Evolutionary conservation across 2,113 vertebrate genomes (phyloP), one percentile per base, ranked within the genome.

Genomic region (Mesoclemmys tuberculata): DNA sequence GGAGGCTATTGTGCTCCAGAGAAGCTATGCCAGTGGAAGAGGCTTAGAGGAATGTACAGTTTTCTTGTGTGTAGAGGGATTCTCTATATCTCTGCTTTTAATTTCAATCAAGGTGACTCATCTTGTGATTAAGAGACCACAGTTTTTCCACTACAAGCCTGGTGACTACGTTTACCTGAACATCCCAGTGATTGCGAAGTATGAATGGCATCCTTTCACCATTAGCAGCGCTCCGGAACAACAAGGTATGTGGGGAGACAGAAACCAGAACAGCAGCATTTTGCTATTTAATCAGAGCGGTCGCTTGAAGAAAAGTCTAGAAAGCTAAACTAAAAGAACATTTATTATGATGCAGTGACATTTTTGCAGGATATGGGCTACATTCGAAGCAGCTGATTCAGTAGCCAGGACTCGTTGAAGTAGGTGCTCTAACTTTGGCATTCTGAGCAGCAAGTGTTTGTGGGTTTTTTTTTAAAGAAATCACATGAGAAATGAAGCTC

Each of bases 221-320:
- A 99, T 99, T 98, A 99, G 99, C 99, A 99, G 99, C 1, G 98
- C 99, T 2, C 99, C 99, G 0, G 99, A 99, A 97, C 99, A 99
- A 95, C 95, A 98, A 94, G 99, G 99, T 99, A 96, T 0, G 12
- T 7, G 8, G 5, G 38, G 19, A 4, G 41, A n/a, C 38, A 44
- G 44, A 13, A 24, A 35, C 44, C 27, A 16, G 31, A 41, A 8
- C 10, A 2, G 12, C 14, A n/a, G 13, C 10, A 3, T n/a, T n/a
- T 44, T 16, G 27, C 8, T 13, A 8, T 8, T 24, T 68, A 18
- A 84, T 44, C 2, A 4, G 27, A 35, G 18, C 10, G n/a, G 41
- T 56, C 14, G 9, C 7, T 54, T 31, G 4, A 38, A n/a, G 22
- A 71, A 38, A 38, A 22, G 31, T 10, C 68, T 41, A 19, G 10